Base-by-base conservation (phyloP, 1,140 invertebrate genomes). In the Gryllus bimaculatus region DNA sequence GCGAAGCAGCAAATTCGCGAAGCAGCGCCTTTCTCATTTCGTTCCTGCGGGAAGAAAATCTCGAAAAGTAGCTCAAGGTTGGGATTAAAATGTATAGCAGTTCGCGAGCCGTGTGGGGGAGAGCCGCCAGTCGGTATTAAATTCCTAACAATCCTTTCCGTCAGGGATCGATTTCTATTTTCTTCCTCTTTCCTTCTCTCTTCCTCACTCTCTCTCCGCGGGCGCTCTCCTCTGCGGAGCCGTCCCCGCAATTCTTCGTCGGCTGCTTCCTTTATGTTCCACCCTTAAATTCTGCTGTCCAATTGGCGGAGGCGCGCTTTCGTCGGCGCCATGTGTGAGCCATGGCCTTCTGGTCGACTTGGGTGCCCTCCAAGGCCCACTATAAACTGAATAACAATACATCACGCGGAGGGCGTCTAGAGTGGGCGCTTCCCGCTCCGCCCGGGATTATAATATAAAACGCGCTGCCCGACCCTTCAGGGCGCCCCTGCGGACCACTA, bases 361-460 rank as follows among this genome's bases (percentile, higher is more conserved):
- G 54, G 54, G 54, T 66, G 54, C 10, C 54, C 54, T 66, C 54
- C 54, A 66, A 66, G 54, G 54, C 54, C 54, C 54, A 66, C 54
- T 66, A 66, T 66, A 66, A 66, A 66, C 54, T 66, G 54, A 66
- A 66, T 66, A 66, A 66, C 54, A 66, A 66, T 66, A 66, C 54
- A 66, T 66, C 54, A 66, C 54, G 7, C 10, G 54, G 54, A 66
- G 54, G 10, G 54, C 54, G 10, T 13, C 54, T 66, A 18, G 54
- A 66, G 18, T 18, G 54, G 2, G 10, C 54, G 2, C 10, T 7
- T 10, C 54, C 54, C 54, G 10, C 54, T 7, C 26, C 26, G 26
- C 26, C 26, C 26, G 26, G 26, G 26, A 39, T 39, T 39, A 39
- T 39, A 39, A 39, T 39, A 39, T 39, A 39, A 39, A 39, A 39